Conservation (phyloP, 64 coral and sea anemone species). For the Catalaphyllia jardinei region DNA sequence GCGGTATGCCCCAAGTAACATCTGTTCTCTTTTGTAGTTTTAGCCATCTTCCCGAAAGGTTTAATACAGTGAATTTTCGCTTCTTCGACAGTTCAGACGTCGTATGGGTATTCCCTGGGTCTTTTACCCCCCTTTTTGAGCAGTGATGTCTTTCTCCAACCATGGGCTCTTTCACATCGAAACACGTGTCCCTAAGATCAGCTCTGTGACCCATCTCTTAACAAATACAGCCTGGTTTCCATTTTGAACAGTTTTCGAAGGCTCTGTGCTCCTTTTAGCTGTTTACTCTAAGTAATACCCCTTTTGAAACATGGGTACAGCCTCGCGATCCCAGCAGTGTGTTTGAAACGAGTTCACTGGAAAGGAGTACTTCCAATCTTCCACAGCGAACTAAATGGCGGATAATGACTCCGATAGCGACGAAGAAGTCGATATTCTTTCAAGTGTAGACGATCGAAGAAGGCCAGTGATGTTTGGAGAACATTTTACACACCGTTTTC, state of each 20-base stretch:
- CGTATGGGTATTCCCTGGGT: conserved; percentile 15
- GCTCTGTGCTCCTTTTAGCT: conserved; percentile 7
- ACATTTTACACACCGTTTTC: conserved; percentile 15
- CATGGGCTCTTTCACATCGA: not conserved
- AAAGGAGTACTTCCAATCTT: conserved; percentile 12
- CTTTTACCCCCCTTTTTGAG: conserved; percentile 9
- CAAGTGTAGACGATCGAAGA: conserved; percentile 42
- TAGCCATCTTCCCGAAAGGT: conserved; percentile 19
- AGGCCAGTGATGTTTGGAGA: conserved; percentile 45
- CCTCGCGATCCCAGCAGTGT: not conserved
- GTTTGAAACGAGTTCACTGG: conserved; percentile 18
- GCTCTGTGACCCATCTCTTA: not conserved
- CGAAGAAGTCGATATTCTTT: conserved; percentile 76
- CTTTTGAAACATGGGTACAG: conserved; percentile 42
- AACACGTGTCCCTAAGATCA: conserved; percentile 17
- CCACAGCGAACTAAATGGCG: conserved; percentile 58
- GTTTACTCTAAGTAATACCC: not conserved
- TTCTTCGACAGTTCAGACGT: conserved; percentile 24
- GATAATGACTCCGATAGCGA: conserved; percentile 69
- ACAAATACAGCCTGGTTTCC: conserved; percentile 9
- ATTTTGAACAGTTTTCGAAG: conserved; percentile 31
- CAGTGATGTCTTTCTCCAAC: not conserved
- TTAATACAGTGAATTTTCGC: conserved; percentile 39
- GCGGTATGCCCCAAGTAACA: conserved; percentile 18
- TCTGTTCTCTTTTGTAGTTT: conserved; percentile 29